Conservation (phyloP, 2,888 invertebrate genomes). For the Marronus borbonicus region DNA sequence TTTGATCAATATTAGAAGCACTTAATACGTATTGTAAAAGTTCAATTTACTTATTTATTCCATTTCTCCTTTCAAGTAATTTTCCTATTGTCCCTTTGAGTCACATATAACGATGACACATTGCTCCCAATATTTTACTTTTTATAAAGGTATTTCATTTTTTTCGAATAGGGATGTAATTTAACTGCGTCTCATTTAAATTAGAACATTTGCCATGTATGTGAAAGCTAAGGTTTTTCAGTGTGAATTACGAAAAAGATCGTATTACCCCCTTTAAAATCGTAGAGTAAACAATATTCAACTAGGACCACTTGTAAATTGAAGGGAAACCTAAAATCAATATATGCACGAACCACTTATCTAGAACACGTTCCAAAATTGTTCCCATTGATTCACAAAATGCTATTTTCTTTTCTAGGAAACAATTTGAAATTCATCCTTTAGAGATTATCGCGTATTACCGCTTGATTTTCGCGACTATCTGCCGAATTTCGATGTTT, state of each 20-base stretch:
- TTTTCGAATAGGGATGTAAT: constrained; percentile 1
- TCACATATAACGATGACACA: constrained; percentile 44
- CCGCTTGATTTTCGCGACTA: not conserved
- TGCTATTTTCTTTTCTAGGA: constrained; percentile 18
- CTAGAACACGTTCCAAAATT: constrained; percentile 47
- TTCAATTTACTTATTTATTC: constrained; percentile 28
- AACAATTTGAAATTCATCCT: constrained; percentile 9
- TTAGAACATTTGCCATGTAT: not conserved
- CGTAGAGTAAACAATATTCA: constrained; percentile 49
- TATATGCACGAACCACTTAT: constrained; percentile 50
- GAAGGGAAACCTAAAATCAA: constrained; percentile 53
- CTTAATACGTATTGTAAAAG: constrained; percentile 25
- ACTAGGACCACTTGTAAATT: constrained; percentile 54
- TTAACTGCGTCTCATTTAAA: not conserved
- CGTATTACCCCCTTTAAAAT: constrained; percentile 26
- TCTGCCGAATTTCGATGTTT: not conserved
- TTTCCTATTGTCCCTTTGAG: constrained; percentile 7
- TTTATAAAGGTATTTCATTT: not conserved
- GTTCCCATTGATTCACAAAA: constrained; percentile 18
- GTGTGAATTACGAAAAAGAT: not conserved
- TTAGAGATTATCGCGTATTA: not conserved
- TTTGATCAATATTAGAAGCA: constrained; percentile 49
- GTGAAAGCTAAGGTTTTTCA: not conserved
- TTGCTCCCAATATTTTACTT: not conserved
- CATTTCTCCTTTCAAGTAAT: not conserved